Percentiles rank a stretch among this genome's conserved stretches.
phyloP scores from a whole-genome alignment of 2,113 vertebrate species.

The Australoheros scitulus region DNA sequence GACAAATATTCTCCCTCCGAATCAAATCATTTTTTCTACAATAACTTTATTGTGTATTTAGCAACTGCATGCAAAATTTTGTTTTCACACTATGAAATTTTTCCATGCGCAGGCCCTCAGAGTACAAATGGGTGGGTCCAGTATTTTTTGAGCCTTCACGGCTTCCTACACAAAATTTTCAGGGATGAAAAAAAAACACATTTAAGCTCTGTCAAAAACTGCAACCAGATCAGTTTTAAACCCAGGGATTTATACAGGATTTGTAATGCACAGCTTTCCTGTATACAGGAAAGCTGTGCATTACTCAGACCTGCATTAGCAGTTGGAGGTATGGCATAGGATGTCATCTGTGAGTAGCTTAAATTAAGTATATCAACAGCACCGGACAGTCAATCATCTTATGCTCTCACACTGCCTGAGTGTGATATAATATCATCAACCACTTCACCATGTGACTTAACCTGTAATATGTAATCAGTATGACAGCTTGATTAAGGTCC shows the following conservation, averaged over 20 bases:
- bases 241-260: neutral
- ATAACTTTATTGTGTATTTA: neutral
- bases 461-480: constrained; percentile 2
- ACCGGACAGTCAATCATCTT: constrained; percentile 9
- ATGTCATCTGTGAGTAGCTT: constrained; percentile 43
- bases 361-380: constrained; percentile 45
- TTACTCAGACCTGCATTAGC: neutral
- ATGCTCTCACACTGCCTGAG: neutral
- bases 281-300: neutral
- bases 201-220: neutral
- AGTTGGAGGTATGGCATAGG: constrained; percentile 28
- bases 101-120: neutral
- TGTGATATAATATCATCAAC: constrained; percentile 32
- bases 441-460: constrained; percentile 24
- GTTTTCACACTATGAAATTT: neutral
- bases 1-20: neutral
- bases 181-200: neutral
- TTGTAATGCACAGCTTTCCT: neutral
- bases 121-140: neutral
- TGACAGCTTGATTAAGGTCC: constrained; percentile 21
- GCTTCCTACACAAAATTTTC: neutral
- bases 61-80: neutral
- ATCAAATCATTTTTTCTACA: neutral
- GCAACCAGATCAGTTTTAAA: neutral
- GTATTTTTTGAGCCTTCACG: neutral